phyloP scores from a whole-genome alignment of 92 coral and sea anemone genomes.

The Epizoanthus stellaris region DNA sequence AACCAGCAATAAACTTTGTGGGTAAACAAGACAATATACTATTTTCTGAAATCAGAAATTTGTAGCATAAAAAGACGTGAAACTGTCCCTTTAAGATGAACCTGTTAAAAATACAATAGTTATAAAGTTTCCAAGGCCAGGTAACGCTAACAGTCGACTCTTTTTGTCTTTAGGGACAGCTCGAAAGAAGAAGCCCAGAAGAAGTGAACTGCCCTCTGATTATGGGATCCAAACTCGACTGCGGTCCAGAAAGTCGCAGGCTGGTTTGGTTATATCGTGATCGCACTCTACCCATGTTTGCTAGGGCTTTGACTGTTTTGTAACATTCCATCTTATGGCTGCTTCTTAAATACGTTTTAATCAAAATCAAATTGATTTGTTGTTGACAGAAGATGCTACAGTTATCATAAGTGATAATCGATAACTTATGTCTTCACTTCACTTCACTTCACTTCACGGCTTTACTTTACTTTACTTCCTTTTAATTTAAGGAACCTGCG shows the following conservation, averaged over 20 bases:
- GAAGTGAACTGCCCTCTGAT: constrained; percentile 47
- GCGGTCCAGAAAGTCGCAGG: constrained; percentile 76
- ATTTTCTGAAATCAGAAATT: no score
- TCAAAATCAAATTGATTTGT: not conserved
- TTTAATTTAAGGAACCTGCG: no score
- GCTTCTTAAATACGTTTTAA: not conserved
- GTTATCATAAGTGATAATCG: not conserved
- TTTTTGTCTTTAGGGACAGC: constrained; percentile 48
- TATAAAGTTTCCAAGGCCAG: no score
- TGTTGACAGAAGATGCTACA: not conserved
- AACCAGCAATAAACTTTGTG: no score
- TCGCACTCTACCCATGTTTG: not conserved
- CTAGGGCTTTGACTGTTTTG: not conserved
- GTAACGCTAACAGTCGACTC: constrained; percentile 11
- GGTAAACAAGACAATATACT: no score
- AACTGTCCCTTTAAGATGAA: no score
- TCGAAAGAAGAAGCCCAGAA: constrained; percentile 60
- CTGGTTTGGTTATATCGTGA: constrained; percentile 48
- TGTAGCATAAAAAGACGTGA: no score
- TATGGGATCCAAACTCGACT: constrained; percentile 44
- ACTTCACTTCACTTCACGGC: no score
- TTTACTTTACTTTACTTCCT: no score
- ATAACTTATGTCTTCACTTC: no score
- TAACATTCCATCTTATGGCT: not conserved
- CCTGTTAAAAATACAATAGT: no score